A percentile compares a stretch with the other conserved stretches of the same genome.
Conservation (phyloP, 2,888 invertebrate genomes). For the Pristionchus arcanus region DNA sequence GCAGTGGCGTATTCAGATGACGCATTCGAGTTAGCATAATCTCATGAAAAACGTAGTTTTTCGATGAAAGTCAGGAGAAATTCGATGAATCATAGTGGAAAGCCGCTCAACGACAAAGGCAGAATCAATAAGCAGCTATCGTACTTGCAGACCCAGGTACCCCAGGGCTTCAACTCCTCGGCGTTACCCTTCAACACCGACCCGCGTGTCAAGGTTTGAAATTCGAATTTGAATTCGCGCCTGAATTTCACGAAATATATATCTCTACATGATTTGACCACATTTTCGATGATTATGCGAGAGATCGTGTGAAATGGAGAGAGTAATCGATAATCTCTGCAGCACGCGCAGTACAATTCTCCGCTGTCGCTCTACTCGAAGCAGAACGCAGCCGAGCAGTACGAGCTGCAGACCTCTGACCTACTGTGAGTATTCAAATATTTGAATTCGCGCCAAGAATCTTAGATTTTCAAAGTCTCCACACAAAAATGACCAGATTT, state of each 20-base stretch:
- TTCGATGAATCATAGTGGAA: background rate
- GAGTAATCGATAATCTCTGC: constrained; percentile 23
- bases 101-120: background rate
- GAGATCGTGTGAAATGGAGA: background rate
- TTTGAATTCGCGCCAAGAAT: constrained; percentile 12
- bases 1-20: background rate
- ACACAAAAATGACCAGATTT: background rate
- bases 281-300: background rate
- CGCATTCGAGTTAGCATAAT: constrained; percentile 1
- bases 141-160: constrained; percentile 60
- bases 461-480: background rate
- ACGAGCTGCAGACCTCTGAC: constrained; percentile 73
- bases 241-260: background rate
- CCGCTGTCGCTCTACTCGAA: constrained; percentile 67
- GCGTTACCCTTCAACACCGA: constrained; percentile 70
- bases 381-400: constrained; percentile 74
- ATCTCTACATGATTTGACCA: background rate
- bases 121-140: background rate
- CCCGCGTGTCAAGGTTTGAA: constrained; percentile 65
- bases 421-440: constrained; percentile 49
- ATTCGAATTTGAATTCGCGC: constrained; percentile 25
- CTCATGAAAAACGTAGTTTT: background rate
- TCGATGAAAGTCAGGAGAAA: background rate
- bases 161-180: constrained; percentile 69
- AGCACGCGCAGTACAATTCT: constrained; percentile 63